Base-by-base conservation (phyloP, 2,888 invertebrate species). In the Drosophila pseudotakahashii region DNA sequence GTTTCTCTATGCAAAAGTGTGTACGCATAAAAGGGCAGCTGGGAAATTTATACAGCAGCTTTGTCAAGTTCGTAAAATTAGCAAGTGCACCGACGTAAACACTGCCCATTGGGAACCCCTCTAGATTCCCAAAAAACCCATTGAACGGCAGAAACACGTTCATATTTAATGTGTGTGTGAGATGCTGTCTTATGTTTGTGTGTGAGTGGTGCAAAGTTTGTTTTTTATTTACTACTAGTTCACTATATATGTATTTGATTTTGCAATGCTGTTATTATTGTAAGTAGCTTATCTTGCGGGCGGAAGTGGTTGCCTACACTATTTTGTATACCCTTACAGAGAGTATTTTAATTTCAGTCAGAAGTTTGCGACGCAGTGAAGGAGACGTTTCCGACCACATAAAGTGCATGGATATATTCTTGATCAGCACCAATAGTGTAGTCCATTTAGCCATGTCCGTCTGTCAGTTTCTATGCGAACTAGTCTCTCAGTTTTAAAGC, bases 71-170 rank as follows among this genome's bases (percentile, higher is more conserved):
- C 82, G 78, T 85, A 77, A 77, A 70, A 80, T 78, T 74, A 85
- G 69, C 71, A 75, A 79, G 71, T 83, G 78, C 79, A 71, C 16
- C 57, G 5, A 26, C 6, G 26, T 26, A 47, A 62, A 13, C 58
- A 39, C 32, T 32, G 36, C 26, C 5, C 26, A 26, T 26, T 26
- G 26, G 6, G 14, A 10, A 10, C 2, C 41, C 41, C 30, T 41
- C 9, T 7, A 2, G 16, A 26, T 9, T 34, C 11, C 36, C 11
- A 19, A 32, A 78, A 75, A 30, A 7, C 1, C 60, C 75, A 76
- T 83, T 83, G 70, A 86, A 81, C 81, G 79, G 81, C 83, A 83
- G 77, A 82, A 81, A 81, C 81, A 83, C 86, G 83, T 86, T 83
- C 83, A 86, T 86, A 76, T 83, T 75, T 68, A 77, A 61, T 77